A percentile compares a stretch with the other conserved stretches of the same genome.
Conservation (phyloP, 2,797 vertebrate species). For the Kryptopterus vitreolus region DNA sequence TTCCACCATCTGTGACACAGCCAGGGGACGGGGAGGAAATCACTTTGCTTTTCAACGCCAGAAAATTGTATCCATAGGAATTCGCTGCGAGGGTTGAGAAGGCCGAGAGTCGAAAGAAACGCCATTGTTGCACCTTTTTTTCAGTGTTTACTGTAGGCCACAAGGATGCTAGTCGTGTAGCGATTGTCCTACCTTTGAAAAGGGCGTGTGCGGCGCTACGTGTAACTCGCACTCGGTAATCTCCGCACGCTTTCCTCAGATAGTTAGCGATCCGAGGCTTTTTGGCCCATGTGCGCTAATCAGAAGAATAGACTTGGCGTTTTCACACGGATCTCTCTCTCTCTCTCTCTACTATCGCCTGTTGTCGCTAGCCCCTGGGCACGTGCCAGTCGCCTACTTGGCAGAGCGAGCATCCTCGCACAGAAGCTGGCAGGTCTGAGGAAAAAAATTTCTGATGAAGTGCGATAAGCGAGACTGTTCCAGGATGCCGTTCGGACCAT, state of each 20-base stretch:
- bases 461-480: constrained; percentile 74
- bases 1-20: constrained; percentile 78
- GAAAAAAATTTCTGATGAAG: constrained; percentile 78
- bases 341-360: constrained; percentile 76
- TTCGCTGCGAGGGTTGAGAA: constrained; percentile 57
- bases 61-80: constrained; percentile 74
- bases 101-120: constrained; percentile 57
- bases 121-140: constrained; percentile 48
- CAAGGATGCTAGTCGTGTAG: constrained; percentile 6
- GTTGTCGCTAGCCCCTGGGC: constrained; percentile 80
- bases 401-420: constrained; percentile 76
- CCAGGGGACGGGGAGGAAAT: constrained; percentile 54
- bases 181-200: constrained; percentile 17
- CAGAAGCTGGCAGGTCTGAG: constrained; percentile 79
- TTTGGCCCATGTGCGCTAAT: constrained; percentile 63
- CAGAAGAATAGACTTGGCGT: constrained; percentile 76
- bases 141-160: constrained; percentile 33
- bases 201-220: background rate
- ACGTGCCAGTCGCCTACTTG: constrained; percentile 79
- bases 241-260: constrained; percentile 11
- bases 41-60: constrained; percentile 68
- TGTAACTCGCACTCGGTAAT: constrained; percentile 12
- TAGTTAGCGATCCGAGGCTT: constrained; percentile 52
- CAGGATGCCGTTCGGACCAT: constrained; percentile 68
- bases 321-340: constrained; percentile 71